A percentile compares a stretch with the other conserved stretches of the same genome.
Conservation (phyloP, 2,113 vertebrate species). For the Phrynocephalus versicolor region DNA sequence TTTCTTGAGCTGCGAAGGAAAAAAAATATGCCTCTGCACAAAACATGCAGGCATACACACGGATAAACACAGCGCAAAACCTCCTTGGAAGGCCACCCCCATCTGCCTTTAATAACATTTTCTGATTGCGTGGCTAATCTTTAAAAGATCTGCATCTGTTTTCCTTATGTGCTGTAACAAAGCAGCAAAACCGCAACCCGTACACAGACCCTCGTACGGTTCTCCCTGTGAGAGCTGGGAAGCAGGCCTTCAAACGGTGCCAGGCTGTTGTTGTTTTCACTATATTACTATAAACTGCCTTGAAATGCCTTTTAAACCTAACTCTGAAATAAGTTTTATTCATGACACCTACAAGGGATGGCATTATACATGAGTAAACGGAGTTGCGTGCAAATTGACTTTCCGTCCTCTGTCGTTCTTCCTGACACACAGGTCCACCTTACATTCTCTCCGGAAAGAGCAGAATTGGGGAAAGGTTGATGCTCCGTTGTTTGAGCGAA, state of each 20-base stretch:
- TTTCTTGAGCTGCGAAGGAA: constrained; percentile 39
- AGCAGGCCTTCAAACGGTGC: constrained; percentile 28
- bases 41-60: not conserved
- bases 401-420: no score
- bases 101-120: constrained; percentile 60
- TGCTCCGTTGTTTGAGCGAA: not conserved
- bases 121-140: constrained; percentile 58
- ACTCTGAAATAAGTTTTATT: no score
- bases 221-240: constrained; percentile 46
- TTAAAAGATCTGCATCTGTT: constrained; percentile 41
- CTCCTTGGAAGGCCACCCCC: constrained; percentile 32
- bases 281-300: not conserved
- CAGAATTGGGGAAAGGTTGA: no score
- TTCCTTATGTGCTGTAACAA: constrained; percentile 36
- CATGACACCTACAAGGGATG: no score
- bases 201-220: constrained; percentile 11
- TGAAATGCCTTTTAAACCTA: constrained; percentile 5
- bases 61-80: constrained; percentile 38
- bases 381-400: no score
- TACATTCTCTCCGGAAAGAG: no score
- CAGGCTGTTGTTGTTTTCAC: not conserved
- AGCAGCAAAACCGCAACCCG: constrained; percentile 9
- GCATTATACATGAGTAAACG: no score
- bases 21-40: not conserved
- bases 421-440: no score